These are phyloP conservation scores for Pseudomyrmex cubaensis DNA, from an alignment of 1,140 invertebrate species.

Conservation along the genomic window DNA sequence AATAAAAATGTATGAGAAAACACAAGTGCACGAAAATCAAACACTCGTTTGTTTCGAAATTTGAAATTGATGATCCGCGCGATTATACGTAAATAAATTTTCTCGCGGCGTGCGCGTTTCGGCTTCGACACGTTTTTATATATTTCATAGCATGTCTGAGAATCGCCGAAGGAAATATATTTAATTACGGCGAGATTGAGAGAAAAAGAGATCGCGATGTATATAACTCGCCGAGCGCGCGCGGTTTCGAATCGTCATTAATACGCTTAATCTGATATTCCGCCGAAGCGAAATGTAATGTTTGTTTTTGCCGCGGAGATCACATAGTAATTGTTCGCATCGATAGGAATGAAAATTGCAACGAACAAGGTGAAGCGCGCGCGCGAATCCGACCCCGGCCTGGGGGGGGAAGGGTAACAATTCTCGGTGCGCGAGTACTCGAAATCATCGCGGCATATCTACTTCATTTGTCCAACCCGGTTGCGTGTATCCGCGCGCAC, in stretches of 20 bases:
- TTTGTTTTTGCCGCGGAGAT: constrained; percentile 47
- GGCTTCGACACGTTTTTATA: background rate
- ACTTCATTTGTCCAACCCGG: constrained; percentile 73
- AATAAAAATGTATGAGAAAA: no score
- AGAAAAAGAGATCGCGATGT: no score
- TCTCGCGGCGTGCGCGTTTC: background rate
- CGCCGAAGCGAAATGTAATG: constrained; percentile 40
- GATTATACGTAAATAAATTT: background rate
- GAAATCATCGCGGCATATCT: constrained; percentile 76
- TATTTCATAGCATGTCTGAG: background rate
- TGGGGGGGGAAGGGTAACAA: constrained; percentile 20
- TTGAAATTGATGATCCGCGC: no score
- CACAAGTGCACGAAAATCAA: no score
- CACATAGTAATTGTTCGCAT: constrained; percentile 61
- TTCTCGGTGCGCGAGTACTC: constrained; percentile 64
- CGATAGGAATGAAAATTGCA: constrained; percentile 61
- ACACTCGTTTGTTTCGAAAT: no score
- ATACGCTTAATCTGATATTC: constrained; percentile 57
- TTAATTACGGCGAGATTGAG: background rate
- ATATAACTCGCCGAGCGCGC: background rate
- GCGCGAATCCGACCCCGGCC: constrained; percentile 18
- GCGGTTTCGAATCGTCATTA: constrained; percentile 51
- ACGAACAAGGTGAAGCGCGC: constrained; percentile 61
- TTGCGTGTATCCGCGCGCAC: constrained; percentile 55
- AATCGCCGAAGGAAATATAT: constrained; percentile 8